These are phyloP conservation scores for Drosophila anceps DNA, from an alignment of 2,888 invertebrate genomes.

Conservation along the genomic window DNA sequence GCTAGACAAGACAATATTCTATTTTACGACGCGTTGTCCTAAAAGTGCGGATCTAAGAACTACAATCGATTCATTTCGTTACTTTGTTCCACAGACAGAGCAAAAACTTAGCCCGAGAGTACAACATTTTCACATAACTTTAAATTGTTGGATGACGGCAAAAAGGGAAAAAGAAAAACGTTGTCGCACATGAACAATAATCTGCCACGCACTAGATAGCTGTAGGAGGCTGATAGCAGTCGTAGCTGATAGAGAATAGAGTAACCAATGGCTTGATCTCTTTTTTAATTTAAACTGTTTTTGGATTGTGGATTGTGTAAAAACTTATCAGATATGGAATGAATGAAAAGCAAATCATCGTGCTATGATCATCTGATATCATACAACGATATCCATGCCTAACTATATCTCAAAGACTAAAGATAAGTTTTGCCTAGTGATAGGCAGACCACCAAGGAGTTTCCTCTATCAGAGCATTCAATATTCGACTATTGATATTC, in stretches of 20 bases:
- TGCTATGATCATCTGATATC: too few relatives aligned
- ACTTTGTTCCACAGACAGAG: not conserved
- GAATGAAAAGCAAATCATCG: too few relatives aligned
- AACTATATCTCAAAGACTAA: too few relatives aligned
- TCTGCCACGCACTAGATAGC: not conserved
- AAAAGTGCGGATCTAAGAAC: slow-evolving; percentile 5
- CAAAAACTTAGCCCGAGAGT: slow-evolving; percentile 4
- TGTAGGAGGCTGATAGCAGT: not conserved
- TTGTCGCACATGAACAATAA: slow-evolving; percentile 2
- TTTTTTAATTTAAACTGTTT: too few relatives aligned
- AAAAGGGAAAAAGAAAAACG: not conserved
- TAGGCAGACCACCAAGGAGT: too few relatives aligned
- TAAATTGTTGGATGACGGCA: slow-evolving; percentile 3
- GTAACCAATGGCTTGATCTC: too few relatives aligned
- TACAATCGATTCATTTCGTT: not conserved
- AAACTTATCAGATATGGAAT: too few relatives aligned
- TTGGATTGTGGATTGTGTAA: too few relatives aligned
- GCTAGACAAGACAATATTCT: not conserved
- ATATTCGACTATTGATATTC: not conserved
- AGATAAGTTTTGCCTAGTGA: too few relatives aligned
- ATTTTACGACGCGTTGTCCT: slow-evolving; percentile 2
- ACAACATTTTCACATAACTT: slow-evolving; percentile 13
- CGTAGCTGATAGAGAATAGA: not conserved
- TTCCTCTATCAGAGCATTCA: not conserved
- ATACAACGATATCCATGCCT: too few relatives aligned